phyloP scores from a whole-genome alignment of 2,888 invertebrate genomes.

The Odontothrips loti region DNA sequence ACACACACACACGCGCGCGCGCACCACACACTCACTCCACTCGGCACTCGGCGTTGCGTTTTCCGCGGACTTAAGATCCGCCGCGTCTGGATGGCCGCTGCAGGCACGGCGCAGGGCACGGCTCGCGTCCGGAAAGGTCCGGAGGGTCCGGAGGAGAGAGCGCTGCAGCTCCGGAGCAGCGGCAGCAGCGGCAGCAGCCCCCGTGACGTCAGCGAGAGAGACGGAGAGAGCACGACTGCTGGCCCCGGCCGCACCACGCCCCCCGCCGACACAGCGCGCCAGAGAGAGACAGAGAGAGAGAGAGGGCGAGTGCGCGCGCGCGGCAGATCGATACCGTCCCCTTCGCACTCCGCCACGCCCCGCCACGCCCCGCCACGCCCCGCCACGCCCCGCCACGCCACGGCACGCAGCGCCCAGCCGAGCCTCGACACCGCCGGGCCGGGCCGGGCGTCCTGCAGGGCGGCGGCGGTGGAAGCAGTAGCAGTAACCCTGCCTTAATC shows the following conservation, averaged over 20 bases:
- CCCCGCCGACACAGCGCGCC: background rate
- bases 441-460: no score
- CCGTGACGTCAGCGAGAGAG: conserved; percentile 37
- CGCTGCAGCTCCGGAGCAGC: conserved; percentile 15
- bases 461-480: no score
- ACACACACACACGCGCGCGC: no score
- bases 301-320: no score
- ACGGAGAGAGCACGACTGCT: no score
- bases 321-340: background rate
- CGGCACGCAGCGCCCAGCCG: conserved; percentile 30
- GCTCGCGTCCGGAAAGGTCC: background rate
- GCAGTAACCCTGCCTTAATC: background rate
- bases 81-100: background rate
- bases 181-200: background rate
- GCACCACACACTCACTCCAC: no score
- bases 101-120: background rate
- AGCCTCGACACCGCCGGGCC: background rate
- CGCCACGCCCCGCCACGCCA: no score
- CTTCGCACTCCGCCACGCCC: background rate
- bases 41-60: background rate
- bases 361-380: background rate
- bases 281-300: background rate
- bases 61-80: background rate
- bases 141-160: background rate
- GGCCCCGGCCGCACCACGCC: conserved; percentile 8